Percentiles rank a stretch among this genome's conserved stretches.
phyloP scores from a whole-genome alignment of 2,797 vertebrate species.

The Channallabes apus region DNA sequence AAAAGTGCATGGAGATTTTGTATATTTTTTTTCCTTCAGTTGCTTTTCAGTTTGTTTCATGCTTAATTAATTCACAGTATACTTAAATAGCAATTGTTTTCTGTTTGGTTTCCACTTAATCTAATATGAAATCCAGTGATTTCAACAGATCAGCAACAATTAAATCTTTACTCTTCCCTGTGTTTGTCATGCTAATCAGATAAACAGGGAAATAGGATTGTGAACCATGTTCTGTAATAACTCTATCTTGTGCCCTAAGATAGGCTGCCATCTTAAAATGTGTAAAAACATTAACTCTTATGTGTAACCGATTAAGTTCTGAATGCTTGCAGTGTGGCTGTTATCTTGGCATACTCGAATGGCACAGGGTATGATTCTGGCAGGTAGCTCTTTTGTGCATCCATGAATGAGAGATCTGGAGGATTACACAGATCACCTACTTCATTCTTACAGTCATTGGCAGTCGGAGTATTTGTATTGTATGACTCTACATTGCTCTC shows the following conservation, averaged over 20 bases:
- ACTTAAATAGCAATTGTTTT: not conserved
- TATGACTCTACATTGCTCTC: too few species aligned
- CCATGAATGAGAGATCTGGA: not conserved
- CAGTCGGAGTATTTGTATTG: not conserved
- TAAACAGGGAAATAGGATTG: conserved; percentile 14
- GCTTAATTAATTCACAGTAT: not conserved
- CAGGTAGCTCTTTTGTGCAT: not conserved
- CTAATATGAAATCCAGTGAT: not conserved
- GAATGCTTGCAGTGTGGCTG: not conserved
- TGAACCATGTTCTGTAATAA: conserved; percentile 14
- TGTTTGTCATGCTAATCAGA: conserved; percentile 14
- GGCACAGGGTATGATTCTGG: not conserved
- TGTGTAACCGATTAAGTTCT: not conserved
- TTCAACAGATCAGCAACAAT: conserved; percentile 38
- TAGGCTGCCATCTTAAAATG: not conserved
- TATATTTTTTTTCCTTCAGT: not conserved
- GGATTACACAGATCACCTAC: not conserved
- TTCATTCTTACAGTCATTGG: not conserved
- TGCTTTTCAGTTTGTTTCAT: not conserved
- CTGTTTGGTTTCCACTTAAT: not conserved
- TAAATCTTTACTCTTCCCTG: conserved; percentile 20
- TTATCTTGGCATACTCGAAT: not conserved
- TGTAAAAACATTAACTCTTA: not conserved
- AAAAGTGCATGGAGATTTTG: not conserved
- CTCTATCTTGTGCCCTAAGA: too few species aligned